Percentiles rank a stretch among this genome's conserved stretches.
Conservation (phyloP, 2,113 vertebrate genomes). For the Gorsachius goisagi region DNA sequence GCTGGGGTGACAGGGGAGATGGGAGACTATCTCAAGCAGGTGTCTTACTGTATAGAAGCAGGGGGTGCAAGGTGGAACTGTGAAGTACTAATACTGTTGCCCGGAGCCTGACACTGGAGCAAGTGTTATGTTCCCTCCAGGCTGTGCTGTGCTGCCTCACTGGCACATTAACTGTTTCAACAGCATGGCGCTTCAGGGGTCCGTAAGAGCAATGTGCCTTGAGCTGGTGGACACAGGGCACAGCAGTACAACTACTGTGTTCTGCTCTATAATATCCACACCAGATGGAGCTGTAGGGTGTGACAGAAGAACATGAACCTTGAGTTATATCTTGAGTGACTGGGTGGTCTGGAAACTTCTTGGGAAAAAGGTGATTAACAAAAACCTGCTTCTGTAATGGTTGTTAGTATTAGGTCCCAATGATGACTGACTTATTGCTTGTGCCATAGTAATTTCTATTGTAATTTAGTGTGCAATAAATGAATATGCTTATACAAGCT, state of each 20-base stretch:
- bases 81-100: neutral
- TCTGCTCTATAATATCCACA: neutral
- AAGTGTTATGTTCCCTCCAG: neutral
- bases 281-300: neutral
- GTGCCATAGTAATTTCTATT: neutral
- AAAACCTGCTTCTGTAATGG: neutral
- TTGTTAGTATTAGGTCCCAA: neutral
- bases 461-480: neutral
- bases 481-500: neutral
- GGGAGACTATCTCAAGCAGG: neutral
- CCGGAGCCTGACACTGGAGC: neutral
- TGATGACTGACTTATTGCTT: neutral
- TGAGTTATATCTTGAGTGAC: neutral
- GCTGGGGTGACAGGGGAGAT: too few relatives aligned
- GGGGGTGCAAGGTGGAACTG: neutral
- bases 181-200: neutral
- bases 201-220: accelerated
- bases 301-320: neutral
- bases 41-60: neutral
- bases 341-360: neutral
- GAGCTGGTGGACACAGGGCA: neutral
- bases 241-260: neutral
- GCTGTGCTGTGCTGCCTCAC: neutral
- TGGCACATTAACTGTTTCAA: neutral
- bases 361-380: neutral